phyloP scores from a whole-genome alignment of 2,888 invertebrate genomes.

The Dioctria linearis region DNA sequence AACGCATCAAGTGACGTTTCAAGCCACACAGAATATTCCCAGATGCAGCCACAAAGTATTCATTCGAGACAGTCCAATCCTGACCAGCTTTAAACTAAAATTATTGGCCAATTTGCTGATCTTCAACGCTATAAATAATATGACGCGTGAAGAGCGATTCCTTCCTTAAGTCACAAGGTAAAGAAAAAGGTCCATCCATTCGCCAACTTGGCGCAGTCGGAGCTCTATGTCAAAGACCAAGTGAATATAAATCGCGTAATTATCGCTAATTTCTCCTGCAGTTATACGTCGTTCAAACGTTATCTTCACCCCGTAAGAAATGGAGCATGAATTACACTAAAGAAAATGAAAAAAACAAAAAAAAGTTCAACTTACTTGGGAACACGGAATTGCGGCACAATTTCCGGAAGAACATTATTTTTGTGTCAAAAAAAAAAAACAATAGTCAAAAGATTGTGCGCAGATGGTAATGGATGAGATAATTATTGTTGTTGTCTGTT shows the following conservation, averaged over 20 bases:
- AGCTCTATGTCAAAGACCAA: not conserved
- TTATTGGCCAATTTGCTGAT: slow-evolving; percentile 71
- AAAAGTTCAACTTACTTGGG: slow-evolving; percentile 33
- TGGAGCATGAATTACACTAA: not conserved
- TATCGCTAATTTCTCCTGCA: slow-evolving; percentile 26
- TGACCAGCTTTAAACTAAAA: slow-evolving; percentile 60
- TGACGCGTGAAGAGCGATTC: slow-evolving; percentile 16
- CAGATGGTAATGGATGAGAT: too few relatives aligned
- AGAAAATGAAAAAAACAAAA: not conserved
- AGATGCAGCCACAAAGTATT: too few relatives aligned
- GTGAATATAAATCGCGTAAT: slow-evolving; percentile 41
- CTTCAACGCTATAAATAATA: slow-evolving; percentile 70
- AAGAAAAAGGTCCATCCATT: not conserved
- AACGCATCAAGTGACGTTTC: not conserved
- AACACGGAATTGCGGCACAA: slow-evolving; percentile 36
- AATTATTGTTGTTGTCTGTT: too few relatives aligned
- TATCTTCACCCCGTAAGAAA: slow-evolving; percentile 10
- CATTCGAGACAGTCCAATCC: slow-evolving; percentile 2
- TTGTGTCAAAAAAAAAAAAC: too few relatives aligned
- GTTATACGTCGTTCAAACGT: not conserved
- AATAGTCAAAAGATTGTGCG: too few relatives aligned
- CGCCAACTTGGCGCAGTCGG: slow-evolving; percentile 2
- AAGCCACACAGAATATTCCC: not conserved
- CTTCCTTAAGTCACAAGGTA: not conserved
- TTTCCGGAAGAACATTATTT: slow-evolving; percentile 48